Evolutionary conservation across 2,888 invertebrate species (phyloP).

Genomic region (Drosophila bunnanda): DNA sequence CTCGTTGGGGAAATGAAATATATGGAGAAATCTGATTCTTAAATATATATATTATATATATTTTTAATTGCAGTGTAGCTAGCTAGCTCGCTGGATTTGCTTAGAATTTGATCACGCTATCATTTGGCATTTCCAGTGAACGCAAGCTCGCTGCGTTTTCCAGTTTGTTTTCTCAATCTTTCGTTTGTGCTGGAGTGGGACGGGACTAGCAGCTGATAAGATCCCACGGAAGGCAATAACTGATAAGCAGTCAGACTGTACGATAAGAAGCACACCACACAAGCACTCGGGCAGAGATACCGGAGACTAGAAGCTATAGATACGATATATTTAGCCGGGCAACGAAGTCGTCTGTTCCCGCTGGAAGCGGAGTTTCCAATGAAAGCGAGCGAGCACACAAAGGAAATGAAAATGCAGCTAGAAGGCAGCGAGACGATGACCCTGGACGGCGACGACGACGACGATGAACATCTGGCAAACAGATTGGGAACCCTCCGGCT

Average conservation of each 20-base stretch:
- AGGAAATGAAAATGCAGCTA: constrained; percentile 56
- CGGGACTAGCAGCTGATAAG: constrained; percentile 55
- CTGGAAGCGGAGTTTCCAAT: constrained; percentile 52
- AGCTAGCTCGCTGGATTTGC: constrained; percentile 1
- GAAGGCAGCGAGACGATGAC: constrained; percentile 38
- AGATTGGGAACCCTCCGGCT: constrained; percentile 56
- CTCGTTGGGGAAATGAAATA: neutral
- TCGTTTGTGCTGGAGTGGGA: constrained; percentile 58
- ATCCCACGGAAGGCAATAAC: constrained; percentile 60
- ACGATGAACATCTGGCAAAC: constrained; percentile 70
- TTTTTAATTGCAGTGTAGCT: constrained; percentile 3
- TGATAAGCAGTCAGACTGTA: constrained; percentile 57
- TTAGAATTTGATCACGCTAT: constrained; percentile 59
- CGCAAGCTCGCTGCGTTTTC: constrained; percentile 38
- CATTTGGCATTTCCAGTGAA: constrained; percentile 66
- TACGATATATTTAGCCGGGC: constrained; percentile 26
- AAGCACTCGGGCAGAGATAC: constrained; percentile 3
- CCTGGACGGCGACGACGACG: constrained; percentile 61
- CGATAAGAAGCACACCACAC: constrained; percentile 33
- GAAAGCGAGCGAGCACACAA: constrained; percentile 60
- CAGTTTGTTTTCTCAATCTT: constrained; percentile 79
- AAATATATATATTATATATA: too few relatives aligned
- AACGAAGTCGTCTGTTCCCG: constrained; percentile 23
- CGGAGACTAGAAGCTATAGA: constrained; percentile 31
- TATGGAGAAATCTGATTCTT: too few relatives aligned